Evolutionary conservation across 2,113 vertebrate genomes (phyloP).

Genomic region (Ageneiosus marmoratus): DNA sequence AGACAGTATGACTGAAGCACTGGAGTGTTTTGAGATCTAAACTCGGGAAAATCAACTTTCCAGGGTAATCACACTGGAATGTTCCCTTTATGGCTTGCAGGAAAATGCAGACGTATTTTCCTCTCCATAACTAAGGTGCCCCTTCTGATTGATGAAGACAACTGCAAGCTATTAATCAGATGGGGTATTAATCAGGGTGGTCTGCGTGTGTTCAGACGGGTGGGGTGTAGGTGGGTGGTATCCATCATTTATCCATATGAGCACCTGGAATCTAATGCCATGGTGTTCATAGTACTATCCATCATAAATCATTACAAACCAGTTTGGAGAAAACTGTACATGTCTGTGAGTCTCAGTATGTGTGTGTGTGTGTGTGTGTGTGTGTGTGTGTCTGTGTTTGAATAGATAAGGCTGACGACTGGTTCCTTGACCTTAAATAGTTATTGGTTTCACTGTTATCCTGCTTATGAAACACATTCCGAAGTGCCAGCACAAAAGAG

Average conservation of each 20-base stretch:
- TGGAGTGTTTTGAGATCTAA: background rate
- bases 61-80: background rate
- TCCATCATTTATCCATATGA: slow-evolving; percentile 15
- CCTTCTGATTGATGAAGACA: slow-evolving; percentile 43
- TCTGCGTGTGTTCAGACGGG: slow-evolving; percentile 2
- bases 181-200: slow-evolving; percentile 38
- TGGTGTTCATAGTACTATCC: background rate
- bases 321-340: background rate
- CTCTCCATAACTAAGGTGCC: slow-evolving; percentile 13
- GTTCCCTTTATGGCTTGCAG: background rate
- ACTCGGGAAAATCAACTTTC: too few relatives aligned
- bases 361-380: background rate
- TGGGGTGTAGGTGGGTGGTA: background rate
- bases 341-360: background rate
- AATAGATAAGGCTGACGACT: background rate
- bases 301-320: slow-evolving; percentile 26
- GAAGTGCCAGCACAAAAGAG: too few relatives aligned
- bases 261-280: slow-evolving; percentile 15
- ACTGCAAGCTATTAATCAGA: slow-evolving; percentile 40
- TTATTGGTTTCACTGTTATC: background rate
- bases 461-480: background rate
- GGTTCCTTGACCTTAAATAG: slow-evolving; percentile 19
- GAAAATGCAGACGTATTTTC: slow-evolving; percentile 7
- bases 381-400: background rate
- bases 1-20: background rate